Conservation (phyloP, 2,888 invertebrate genomes). For the Zaprionus bogoriensis region DNA sequence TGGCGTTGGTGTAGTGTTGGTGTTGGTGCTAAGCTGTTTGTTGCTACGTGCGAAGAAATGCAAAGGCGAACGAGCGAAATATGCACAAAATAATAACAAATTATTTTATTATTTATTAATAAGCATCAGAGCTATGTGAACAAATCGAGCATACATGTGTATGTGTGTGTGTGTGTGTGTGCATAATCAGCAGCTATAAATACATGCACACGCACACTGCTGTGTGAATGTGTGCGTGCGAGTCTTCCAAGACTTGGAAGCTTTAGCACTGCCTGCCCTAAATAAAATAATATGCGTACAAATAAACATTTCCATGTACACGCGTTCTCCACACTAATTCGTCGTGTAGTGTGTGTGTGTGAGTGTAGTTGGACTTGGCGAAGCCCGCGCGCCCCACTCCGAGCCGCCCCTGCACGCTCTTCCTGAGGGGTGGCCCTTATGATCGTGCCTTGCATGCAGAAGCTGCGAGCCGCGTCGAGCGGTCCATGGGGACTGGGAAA, state of each 20-base stretch:
- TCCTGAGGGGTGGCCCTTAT: no score
- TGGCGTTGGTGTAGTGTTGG: slow-evolving; percentile 1
- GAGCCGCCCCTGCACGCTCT: slow-evolving; percentile 6
- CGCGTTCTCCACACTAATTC: not conserved
- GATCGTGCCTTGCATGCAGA: slow-evolving; percentile 28
- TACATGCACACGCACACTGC: not conserved
- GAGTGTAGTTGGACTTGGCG: not conserved
- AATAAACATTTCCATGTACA: slow-evolving; percentile 10
- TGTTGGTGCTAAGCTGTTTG: slow-evolving; percentile 26
- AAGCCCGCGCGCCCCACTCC: slow-evolving; percentile 26
- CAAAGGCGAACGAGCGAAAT: slow-evolving; percentile 25
- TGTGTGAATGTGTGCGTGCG: slow-evolving; percentile 8
- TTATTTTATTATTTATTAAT: not conserved
- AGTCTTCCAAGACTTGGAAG: slow-evolving; percentile 25
- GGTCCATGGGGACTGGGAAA: slow-evolving; percentile 19
- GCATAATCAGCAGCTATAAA: slow-evolving; percentile 9
- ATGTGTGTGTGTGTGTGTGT: not conserved
- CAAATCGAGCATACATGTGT: slow-evolving; percentile 9
- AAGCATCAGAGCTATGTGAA: not conserved
- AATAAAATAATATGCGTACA: slow-evolving; percentile 46
- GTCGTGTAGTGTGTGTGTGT: not conserved
- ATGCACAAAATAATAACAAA: slow-evolving; percentile 31
- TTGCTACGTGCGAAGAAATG: slow-evolving; percentile 33
- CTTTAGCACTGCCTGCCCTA: slow-evolving; percentile 39
- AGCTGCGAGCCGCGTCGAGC: slow-evolving; percentile 20